Conservation (phyloP, 2,113 vertebrate genomes). For the Osmerus mordax region DNA sequence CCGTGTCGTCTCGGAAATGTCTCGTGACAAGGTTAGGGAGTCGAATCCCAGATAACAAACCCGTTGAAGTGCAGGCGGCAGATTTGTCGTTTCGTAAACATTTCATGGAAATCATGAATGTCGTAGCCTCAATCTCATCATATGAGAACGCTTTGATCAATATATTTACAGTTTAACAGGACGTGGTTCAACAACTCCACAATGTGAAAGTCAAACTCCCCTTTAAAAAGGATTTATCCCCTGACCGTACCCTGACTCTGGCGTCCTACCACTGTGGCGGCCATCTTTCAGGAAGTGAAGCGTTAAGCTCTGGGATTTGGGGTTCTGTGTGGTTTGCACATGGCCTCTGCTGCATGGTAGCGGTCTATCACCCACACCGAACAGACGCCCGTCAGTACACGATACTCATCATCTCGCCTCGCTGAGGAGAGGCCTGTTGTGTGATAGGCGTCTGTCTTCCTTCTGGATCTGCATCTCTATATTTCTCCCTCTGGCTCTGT, state of each 20-base stretch:
- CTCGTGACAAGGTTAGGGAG: too few relatives aligned
- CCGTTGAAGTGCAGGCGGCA: too few relatives aligned
- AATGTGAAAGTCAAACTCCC: background rate
- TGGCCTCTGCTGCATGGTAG: background rate
- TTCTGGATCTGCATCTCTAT: constrained; percentile 32
- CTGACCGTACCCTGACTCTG: background rate
- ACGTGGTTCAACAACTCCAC: too few relatives aligned
- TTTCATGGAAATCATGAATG: too few relatives aligned
- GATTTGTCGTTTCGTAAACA: too few relatives aligned
- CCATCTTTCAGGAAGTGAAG: background rate
- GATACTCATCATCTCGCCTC: constrained; percentile 43
- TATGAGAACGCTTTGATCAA: too few relatives aligned
- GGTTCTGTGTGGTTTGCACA: background rate
- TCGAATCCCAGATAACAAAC: too few relatives aligned
- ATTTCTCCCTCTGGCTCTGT: background rate
- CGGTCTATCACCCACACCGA: constrained; percentile 15
- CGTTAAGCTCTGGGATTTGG: background rate
- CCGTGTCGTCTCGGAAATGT: too few relatives aligned
- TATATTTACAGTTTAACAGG: too few relatives aligned
- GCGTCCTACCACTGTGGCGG: background rate
- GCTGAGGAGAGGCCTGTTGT: constrained; percentile 37
- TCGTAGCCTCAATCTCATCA: too few relatives aligned
- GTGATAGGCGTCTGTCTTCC: constrained; percentile 49
- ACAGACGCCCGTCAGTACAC: constrained; percentile 27
- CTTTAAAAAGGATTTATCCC: background rate